These are phyloP conservation scores for Argyresthia albistria DNA, from an alignment of 2,888 invertebrate species.

Conservation along the genomic window DNA sequence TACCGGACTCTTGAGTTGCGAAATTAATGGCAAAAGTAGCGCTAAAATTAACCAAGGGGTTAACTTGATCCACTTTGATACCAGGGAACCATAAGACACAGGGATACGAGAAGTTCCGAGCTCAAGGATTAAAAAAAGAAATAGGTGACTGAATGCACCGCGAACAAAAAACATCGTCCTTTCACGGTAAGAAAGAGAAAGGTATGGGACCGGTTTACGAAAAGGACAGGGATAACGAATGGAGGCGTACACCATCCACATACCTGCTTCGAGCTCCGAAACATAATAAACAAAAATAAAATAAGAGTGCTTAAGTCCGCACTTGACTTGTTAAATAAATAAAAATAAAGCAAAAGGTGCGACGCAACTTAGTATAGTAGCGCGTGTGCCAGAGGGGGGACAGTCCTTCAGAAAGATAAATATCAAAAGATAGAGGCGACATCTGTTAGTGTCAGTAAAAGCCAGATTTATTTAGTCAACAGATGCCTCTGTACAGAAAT, in stretches of 20 bases:
- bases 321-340: too few relatives aligned
- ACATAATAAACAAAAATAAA: neutral
- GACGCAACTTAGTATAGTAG: too few relatives aligned
- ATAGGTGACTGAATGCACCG: neutral
- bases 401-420: too few relatives aligned
- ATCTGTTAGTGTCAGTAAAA: too few relatives aligned
- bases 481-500: too few relatives aligned
- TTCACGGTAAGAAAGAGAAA: conserved; percentile 6
- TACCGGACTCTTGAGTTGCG: too few relatives aligned
- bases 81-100: conserved; percentile 31
- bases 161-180: neutral
- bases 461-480: too few relatives aligned
- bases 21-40: neutral
- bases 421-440: too few relatives aligned
- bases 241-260: neutral
- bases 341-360: too few relatives aligned
- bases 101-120: conserved; percentile 13
- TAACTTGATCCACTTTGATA: conserved; percentile 41
- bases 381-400: too few relatives aligned
- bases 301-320: neutral
- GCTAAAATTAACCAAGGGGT: conserved; percentile 23
- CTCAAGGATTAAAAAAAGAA: neutral
- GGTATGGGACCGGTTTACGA: neutral
- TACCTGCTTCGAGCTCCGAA: neutral
- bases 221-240: conserved; percentile 5